These are phyloP conservation scores for Corythucha ciliata DNA, from an alignment of 2,888 invertebrate genomes.

Conservation along the genomic window DNA sequence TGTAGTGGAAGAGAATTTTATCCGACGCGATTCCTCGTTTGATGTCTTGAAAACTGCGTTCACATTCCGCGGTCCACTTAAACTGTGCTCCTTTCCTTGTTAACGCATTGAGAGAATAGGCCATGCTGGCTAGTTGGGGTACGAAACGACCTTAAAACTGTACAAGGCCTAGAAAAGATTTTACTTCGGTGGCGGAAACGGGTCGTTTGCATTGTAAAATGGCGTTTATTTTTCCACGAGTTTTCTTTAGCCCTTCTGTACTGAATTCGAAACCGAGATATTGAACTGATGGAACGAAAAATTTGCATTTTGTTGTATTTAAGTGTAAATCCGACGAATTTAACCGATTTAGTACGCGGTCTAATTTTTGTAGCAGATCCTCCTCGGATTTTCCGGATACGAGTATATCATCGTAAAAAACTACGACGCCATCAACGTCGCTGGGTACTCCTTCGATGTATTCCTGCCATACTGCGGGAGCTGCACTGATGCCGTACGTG, in stretches of 20 bases:
- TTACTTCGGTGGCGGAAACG: neutral
- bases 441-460: slow-evolving; percentile 34
- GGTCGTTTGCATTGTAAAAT: slow-evolving; percentile 7
- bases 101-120: slow-evolving; percentile 7
- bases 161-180: slow-evolving; percentile 17
- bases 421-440: slow-evolving; percentile 10
- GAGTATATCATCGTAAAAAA: slow-evolving; percentile 16
- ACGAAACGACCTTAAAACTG: slow-evolving; percentile 13
- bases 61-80: slow-evolving; percentile 4
- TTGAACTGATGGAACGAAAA: slow-evolving; percentile 5
- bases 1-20: slow-evolving; percentile 8
- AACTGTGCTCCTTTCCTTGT: slow-evolving; percentile 1
- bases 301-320: slow-evolving; percentile 10
- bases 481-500: slow-evolving; percentile 5
- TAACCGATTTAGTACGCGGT: slow-evolving; percentile 4
- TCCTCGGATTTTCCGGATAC: slow-evolving; percentile 6
- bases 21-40: slow-evolving; percentile 10
- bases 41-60: slow-evolving; percentile 1
- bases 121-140: slow-evolving; percentile 5
- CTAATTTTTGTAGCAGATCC: slow-evolving; percentile 2
- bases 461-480: slow-evolving; percentile 20
- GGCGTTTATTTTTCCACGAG: slow-evolving; percentile 2
- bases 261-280: slow-evolving; percentile 6
- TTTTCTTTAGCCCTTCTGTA: slow-evolving; percentile 6
- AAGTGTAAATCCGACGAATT: neutral